Evolutionary conservation across 1,140 invertebrate species (phyloP), one percentile per base, ranked within the genome.

Genomic region (Saccostrea cuccullata): DNA sequence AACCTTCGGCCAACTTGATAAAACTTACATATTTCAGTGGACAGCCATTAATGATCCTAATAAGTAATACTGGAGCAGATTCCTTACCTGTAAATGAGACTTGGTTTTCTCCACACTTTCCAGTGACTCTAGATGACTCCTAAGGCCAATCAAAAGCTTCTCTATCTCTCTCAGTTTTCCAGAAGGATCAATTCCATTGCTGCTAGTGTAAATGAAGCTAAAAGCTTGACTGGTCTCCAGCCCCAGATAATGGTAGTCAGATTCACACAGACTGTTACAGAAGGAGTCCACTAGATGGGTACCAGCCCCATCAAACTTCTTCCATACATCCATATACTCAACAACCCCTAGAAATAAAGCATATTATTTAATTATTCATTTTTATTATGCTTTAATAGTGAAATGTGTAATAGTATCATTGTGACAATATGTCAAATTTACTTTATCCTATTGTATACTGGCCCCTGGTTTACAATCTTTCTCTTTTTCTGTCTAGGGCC

Each of bases 291-390:
- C 88, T 55, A 92, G 83, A 86, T 91, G 91, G 86, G 91, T 91
- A 70, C 93, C 92, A 84, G 91, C 91, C 86, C 90, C 91, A 89
- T 93, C 92, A 91, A 93, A 90, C 64, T 92, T 92, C 70, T 88
- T 91, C 88, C 92, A 89, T 23, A 90, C 91, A 67, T 90, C 87
- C 15, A 91, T 88, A 60, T 91, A 92, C 82, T 91, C 90, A 36
- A 88, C 88, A 0, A 93, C 82, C 17, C 91, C 87, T 58, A 92
- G 87, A 84, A 89, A 90, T 47, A 90, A 87, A 2, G 5, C 0
- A 47, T 47, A 47, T 15, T 77, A 77, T 13, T 13, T 36, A 30
- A 36, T 36, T 13, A n/a, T 67, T 67, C 60, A 67, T 67, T 67
- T 23, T 20, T 67, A 23, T 20, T 23, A 67, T 47, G 30, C 30